These are phyloP conservation scores for Actenoides hombroni DNA, from an alignment of 2,113 vertebrate genomes.

Conservation along the genomic window DNA sequence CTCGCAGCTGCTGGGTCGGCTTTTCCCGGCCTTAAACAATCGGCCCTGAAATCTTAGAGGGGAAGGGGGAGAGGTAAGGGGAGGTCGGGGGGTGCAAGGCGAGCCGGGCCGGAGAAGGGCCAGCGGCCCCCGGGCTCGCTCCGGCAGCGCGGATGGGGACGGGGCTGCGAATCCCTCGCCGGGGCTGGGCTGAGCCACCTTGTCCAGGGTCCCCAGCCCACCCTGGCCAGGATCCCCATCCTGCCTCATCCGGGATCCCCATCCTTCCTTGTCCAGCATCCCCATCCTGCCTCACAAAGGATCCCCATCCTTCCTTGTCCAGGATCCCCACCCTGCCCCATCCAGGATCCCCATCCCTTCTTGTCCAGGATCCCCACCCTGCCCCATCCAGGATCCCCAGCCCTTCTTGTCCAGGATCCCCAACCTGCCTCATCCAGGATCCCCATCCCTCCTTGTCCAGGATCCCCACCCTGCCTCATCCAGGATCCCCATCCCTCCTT, in stretches of 20 bases:
- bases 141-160: background rate
- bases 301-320: too few species aligned
- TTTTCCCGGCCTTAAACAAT: background rate
- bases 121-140: background rate
- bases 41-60: background rate
- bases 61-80: background rate
- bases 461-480: too few species aligned
- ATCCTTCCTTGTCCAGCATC: too few species aligned
- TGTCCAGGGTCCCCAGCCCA: background rate
- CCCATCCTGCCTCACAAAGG: too few species aligned
- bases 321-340: background rate
- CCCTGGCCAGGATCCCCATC: background rate
- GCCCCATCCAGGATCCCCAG: background rate
- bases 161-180: rapidly evolving
- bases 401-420: too few species aligned
- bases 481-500: too few species aligned
- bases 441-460: background rate
- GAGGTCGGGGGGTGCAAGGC: background rate
- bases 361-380: background rate
- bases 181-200: rapidly evolving
- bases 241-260: too few species aligned
- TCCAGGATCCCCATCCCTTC: background rate
- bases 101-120: background rate
- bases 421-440: too few species aligned
- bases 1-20: background rate